Base-by-base conservation (phyloP, 2,888 invertebrate species). In the Ectemnius lituratus region DNA sequence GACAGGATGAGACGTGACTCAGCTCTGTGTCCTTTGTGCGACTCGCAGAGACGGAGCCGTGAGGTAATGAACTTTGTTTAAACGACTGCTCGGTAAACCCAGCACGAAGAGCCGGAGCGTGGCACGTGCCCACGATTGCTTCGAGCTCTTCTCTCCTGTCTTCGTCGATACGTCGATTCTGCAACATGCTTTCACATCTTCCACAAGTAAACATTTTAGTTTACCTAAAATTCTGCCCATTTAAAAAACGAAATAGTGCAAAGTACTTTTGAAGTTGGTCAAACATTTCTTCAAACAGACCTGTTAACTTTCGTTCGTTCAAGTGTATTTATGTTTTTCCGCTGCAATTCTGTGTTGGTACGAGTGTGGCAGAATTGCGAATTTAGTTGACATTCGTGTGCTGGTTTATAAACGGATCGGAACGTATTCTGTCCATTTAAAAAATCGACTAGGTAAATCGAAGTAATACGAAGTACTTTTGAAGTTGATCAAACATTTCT, bases 1-100 rank as follows among this genome's bases (percentile, higher is more conserved):
- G 28, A 23, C 49, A 58, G 37, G 47, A 62, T 62, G 57, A 67
- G 70, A 75, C 70, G 78, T 78, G 82, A 82, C 74, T 76, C 76
- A 71, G 75, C 57, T 67, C 61, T 11, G 6, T 59, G 61, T 69
- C 69, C 80, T 81, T 81, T 78, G 74, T 75, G 65, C 70, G 58
- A 45, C 58, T 60, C 63, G 28, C 52, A 56, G 73, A 64, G 76
- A 69, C 70, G 74, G 63, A 16, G 52, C 66, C 65, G 46, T 70
- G 80, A 85, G 82, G 82, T 84, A 86, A 86, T 83, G 83, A 86
- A 86, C 85, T 86, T 86, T 83, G 79, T 78, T 82, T 80, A 81
- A 86, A 83, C 80, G 78, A 69, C 68, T 71, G 67, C 74, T 84
- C 78, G 77, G 76, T 80, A 82, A 82, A 78, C 84, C 70, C 57